phyloP scores from a whole-genome alignment of 2,113 vertebrate genomes.

The Prunella himalayana region DNA sequence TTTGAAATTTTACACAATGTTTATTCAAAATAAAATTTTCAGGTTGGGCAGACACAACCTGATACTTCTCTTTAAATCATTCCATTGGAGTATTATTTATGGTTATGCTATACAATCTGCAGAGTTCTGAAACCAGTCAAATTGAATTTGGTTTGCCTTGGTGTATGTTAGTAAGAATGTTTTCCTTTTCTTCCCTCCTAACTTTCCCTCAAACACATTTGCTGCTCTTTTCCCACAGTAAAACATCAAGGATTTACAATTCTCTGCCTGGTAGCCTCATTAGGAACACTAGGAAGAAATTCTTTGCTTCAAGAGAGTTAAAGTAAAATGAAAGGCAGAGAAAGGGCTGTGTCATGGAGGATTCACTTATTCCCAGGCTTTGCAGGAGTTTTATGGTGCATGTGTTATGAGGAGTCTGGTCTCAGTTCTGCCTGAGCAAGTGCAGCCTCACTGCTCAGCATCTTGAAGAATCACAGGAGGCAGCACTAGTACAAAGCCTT shows the following conservation, averaged over 20 bases:
- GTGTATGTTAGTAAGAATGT: neutral
- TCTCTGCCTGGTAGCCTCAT: neutral
- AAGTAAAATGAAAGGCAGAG: neutral
- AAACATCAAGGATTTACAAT: neutral
- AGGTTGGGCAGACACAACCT: neutral
- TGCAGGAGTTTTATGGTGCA: neutral
- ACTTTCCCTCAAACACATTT: neutral
- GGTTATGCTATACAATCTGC: neutral
- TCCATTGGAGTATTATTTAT: neutral
- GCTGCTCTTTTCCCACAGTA: neutral
- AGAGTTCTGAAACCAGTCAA: neutral
- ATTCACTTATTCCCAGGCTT: neutral
- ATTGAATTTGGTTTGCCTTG: neutral
- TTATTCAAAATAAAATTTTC: constrained; percentile 5
- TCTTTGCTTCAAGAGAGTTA: neutral
- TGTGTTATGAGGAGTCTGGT: neutral
- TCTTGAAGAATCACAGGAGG: neutral
- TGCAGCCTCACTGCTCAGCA: neutral
- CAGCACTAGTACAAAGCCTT: neutral
- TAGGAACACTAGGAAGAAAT: neutral
- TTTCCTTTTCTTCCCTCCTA: neutral
- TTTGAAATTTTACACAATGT: neutral
- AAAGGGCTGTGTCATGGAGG: neutral
- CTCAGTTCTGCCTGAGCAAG: neutral
- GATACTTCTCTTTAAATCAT: neutral